A percentile compares a stretch with the other conserved stretches of the same genome.
Conservation (phyloP, 2,797 vertebrate species). For the Sternarchorhynchus goeldii region DNA sequence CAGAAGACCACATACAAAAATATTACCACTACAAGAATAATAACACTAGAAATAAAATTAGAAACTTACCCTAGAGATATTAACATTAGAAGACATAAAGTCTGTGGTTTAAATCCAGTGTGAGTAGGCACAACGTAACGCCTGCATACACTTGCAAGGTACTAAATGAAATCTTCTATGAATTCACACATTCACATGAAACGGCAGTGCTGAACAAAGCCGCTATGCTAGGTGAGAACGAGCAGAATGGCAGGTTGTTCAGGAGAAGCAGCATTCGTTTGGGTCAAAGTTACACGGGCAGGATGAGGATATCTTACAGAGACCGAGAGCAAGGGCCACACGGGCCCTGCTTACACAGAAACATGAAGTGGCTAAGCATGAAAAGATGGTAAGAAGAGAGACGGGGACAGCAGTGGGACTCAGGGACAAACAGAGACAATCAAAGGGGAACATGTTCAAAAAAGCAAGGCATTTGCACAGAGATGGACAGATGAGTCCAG, state of each 20-base stretch:
- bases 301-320: constrained; percentile 16
- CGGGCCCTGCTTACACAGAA: constrained; percentile 27
- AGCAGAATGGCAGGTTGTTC: constrained; percentile 24
- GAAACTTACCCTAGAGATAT: no score
- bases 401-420: constrained; percentile 12
- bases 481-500: constrained; percentile 20
- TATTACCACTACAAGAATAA: neutral
- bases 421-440: constrained; percentile 21
- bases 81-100: no score
- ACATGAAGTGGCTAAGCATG: constrained; percentile 21
- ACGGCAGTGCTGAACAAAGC: neutral
- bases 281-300: constrained; percentile 1
- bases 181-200: neutral
- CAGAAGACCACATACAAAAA: neutral
- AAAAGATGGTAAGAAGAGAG: constrained; percentile 19
- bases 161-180: neutral
- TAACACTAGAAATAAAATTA: no score
- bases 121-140: neutral
- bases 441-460: constrained; percentile 14
- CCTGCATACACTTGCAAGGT: neutral
- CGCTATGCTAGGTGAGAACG: neutral
- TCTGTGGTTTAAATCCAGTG: neutral
- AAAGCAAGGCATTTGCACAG: constrained; percentile 23
- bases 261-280: constrained; percentile 40
- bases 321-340: constrained; percentile 23